Evolutionary conservation across 2,888 invertebrate genomes (phyloP).

Genomic region (Thymelicus acteon): DNA sequence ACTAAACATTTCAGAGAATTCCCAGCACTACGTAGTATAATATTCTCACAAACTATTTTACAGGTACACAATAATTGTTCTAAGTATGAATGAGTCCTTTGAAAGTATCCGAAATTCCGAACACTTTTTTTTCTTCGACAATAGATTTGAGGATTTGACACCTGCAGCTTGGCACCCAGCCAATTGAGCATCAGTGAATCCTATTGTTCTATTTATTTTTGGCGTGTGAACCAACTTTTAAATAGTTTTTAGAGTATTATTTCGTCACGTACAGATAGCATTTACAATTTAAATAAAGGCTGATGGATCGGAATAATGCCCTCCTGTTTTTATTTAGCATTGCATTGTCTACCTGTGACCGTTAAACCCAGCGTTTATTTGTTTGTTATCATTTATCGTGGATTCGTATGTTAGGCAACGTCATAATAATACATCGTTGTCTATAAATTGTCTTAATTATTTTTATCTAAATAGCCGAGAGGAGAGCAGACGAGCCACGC

Average conservation of each 20-base stretch:
- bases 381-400: neutral
- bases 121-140: constrained; percentile 34
- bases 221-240: constrained; percentile 48
- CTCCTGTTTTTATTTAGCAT: constrained; percentile 19
- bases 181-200: constrained; percentile 44
- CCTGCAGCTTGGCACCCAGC: constrained; percentile 47
- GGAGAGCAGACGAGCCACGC: no score
- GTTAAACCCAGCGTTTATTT: constrained; percentile 11
- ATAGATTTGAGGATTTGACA: constrained; percentile 43
- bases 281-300: constrained; percentile 25
- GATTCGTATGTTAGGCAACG: neutral
- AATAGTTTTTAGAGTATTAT: constrained; percentile 48
- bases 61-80: constrained; percentile 30
- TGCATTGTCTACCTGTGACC: neutral
- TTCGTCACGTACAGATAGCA: constrained; percentile 44
- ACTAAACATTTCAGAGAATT: constrained; percentile 28
- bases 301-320: constrained; percentile 30
- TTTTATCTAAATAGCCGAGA: no score
- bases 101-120: constrained; percentile 12
- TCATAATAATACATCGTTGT: neutral
- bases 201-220: constrained; percentile 48
- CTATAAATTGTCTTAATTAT: no score
- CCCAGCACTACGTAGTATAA: neutral
- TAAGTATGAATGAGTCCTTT: constrained; percentile 35
- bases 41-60: constrained; percentile 21